Conservation (phyloP, 2,113 vertebrate species). For the Scortum barcoo region DNA sequence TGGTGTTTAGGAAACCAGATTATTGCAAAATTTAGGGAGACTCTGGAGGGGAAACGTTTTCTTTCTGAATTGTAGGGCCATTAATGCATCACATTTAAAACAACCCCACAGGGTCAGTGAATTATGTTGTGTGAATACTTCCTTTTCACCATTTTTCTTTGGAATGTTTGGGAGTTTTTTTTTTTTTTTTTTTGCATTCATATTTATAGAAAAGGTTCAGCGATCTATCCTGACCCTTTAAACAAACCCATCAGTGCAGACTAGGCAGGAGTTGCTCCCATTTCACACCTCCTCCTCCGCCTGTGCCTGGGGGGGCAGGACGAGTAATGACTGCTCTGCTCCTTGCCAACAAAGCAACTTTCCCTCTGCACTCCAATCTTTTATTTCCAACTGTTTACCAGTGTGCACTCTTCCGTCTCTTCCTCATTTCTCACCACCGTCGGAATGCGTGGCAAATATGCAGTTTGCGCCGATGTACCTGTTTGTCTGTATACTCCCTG, state of each 20-base stretch:
- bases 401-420: constrained; percentile 80
- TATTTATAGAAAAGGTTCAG: constrained; percentile 62
- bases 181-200: constrained; percentile 58
- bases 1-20: background rate
- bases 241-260: constrained; percentile 73
- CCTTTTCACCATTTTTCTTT: constrained; percentile 34
- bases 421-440: constrained; percentile 87
- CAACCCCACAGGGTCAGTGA: background rate
- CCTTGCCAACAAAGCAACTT: constrained; percentile 83
- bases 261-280: constrained; percentile 24
- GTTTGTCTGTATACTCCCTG: constrained; percentile 34
- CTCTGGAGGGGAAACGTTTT: background rate
- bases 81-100: constrained; percentile 12
- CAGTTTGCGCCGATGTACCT: constrained; percentile 43
- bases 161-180: constrained; percentile 35
- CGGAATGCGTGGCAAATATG: constrained; percentile 45
- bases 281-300: constrained; percentile 64
- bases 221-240: constrained; percentile 65
- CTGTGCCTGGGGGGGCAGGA: constrained; percentile 52
- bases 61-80: background rate
- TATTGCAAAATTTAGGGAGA: background rate
- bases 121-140: constrained; percentile 7
- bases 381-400: constrained; percentile 79
- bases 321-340: constrained; percentile 72
- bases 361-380: constrained; percentile 53